phyloP scores from a whole-genome alignment of 2,113 vertebrate species.

The Stegastes partitus region DNA sequence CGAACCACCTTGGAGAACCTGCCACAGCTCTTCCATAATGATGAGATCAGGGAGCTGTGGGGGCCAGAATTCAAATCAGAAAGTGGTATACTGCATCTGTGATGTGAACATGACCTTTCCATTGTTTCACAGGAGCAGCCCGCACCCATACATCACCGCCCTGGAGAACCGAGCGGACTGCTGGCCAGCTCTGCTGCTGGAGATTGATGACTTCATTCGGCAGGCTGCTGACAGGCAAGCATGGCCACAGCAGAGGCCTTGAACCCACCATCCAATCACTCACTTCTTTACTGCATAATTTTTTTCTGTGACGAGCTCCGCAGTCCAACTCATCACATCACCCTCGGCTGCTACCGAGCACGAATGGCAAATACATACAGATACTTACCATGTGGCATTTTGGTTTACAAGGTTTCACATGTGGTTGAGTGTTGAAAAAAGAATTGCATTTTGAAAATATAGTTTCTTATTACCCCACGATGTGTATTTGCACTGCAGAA shows the following conservation, averaged over 20 bases:
- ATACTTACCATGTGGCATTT: too few relatives aligned
- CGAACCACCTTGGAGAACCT: too few relatives aligned
- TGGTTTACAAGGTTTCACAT: too few relatives aligned
- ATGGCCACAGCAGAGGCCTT: conserved; percentile 21
- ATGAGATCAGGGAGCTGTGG: background rate
- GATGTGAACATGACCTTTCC: conserved; percentile 8
- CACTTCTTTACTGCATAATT: background rate
- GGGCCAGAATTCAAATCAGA: too few relatives aligned
- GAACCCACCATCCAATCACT: conserved; percentile 17
- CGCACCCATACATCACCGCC: conserved; percentile 92
- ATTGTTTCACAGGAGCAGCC: conserved; percentile 84
- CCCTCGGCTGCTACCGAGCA: too few relatives aligned
- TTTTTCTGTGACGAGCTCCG: conserved; percentile 16
- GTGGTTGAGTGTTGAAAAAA: too few relatives aligned
- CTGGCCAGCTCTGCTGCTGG: conserved; percentile 91
- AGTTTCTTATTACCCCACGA: background rate
- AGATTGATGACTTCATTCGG: conserved; percentile 87
- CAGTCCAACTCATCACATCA: too few relatives aligned
- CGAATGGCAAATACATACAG: too few relatives aligned
- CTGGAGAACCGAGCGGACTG: conserved; percentile 93
- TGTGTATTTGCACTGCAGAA: conserved; percentile 72
- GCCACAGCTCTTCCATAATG: too few relatives aligned
- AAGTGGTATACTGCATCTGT: background rate
- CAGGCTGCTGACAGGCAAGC: conserved; percentile 85
- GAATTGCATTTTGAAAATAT: too few relatives aligned